phyloP scores from a whole-genome alignment of 2,888 invertebrate genomes.

The Drosophila villosipedis region DNA sequence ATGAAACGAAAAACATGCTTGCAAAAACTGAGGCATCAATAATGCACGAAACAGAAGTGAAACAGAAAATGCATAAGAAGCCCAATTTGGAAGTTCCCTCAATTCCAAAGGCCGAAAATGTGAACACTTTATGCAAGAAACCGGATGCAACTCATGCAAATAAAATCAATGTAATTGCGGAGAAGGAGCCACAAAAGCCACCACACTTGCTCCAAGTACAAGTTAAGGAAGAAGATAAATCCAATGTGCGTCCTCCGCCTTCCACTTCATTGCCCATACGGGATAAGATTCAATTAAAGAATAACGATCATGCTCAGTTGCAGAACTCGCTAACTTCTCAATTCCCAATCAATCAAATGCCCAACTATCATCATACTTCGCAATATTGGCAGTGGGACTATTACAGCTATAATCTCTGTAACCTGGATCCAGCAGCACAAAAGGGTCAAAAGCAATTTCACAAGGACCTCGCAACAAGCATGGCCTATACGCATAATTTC shows the following conservation, averaged over 20 bases:
- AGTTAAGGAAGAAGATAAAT: conserved; percentile 80
- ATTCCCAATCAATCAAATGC: conserved; percentile 88
- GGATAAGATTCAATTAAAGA: conserved; percentile 75
- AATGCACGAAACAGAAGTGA: conserved; percentile 38
- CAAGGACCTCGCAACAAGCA: conserved; percentile 85
- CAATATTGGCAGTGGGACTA: conserved; percentile 90
- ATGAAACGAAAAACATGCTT: conserved; percentile 17
- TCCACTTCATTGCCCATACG: conserved; percentile 55
- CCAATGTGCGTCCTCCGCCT: conserved; percentile 45
- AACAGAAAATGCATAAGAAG: conserved; percentile 59
- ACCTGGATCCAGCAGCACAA: conserved; percentile 86
- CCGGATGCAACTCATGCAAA: conserved; percentile 32
- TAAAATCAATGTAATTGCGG: conserved; percentile 39
- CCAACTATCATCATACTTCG: conserved; percentile 89
- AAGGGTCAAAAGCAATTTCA: conserved; percentile 88
- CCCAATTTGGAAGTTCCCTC: conserved; percentile 24
- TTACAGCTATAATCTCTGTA: conserved; percentile 87
- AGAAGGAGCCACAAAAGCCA: conserved; percentile 52
- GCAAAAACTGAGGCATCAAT: conserved; percentile 15
- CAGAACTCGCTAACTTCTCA: conserved; percentile 86
- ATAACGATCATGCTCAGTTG: conserved; percentile 77
- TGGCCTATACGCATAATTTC: conserved; percentile 84
- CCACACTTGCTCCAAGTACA: conserved; percentile 73
- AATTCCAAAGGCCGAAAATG: conserved; percentile 34
- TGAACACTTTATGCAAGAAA: conserved; percentile 42